These are phyloP conservation scores for Coenobita brevimanus DNA, from an alignment of 1,140 invertebrate genomes.

Conservation along the genomic window DNA sequence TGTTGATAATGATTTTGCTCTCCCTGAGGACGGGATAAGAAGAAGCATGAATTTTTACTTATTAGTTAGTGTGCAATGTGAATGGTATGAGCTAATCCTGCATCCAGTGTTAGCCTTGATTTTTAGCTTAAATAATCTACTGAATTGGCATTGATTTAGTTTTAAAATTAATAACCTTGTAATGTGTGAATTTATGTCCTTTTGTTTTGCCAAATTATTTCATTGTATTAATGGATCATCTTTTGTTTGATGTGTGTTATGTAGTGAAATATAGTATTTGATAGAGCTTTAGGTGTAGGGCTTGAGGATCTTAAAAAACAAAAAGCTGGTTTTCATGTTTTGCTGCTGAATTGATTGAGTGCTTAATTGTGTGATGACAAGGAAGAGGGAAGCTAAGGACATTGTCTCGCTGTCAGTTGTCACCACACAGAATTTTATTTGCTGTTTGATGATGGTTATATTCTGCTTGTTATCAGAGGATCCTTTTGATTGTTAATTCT, in stretches of 20 bases:
- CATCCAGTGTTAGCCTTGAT: conserved; percentile 35
- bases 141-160: not conserved
- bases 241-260: conserved; percentile 38
- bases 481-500: conserved; percentile 35
- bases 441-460: conserved; percentile 8
- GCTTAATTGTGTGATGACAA: conserved; percentile 27
- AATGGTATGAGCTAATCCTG: conserved; percentile 55
- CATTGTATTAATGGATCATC: no score
- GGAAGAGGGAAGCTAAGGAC: conserved; percentile 33
- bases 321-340: conserved; percentile 11
- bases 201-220: conserved; percentile 30
- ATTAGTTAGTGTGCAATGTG: conserved; percentile 51
- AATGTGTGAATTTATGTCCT: not conserved
- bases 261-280: conserved; percentile 11
- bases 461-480: conserved; percentile 15
- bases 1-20: conserved; percentile 42
- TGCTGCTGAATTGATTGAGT: not conserved
- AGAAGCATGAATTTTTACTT: conserved; percentile 23
- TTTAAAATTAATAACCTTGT: not conserved
- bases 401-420: conserved; percentile 44
- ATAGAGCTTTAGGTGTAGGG: conserved; percentile 56
- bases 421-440: conserved; percentile 19
- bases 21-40: conserved; percentile 26
- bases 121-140: conserved; percentile 13
- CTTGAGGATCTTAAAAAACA: conserved; percentile 47